Base-by-base conservation (phyloP, 2,113 vertebrate species). In the Onychostruthus taczanowskii region DNA sequence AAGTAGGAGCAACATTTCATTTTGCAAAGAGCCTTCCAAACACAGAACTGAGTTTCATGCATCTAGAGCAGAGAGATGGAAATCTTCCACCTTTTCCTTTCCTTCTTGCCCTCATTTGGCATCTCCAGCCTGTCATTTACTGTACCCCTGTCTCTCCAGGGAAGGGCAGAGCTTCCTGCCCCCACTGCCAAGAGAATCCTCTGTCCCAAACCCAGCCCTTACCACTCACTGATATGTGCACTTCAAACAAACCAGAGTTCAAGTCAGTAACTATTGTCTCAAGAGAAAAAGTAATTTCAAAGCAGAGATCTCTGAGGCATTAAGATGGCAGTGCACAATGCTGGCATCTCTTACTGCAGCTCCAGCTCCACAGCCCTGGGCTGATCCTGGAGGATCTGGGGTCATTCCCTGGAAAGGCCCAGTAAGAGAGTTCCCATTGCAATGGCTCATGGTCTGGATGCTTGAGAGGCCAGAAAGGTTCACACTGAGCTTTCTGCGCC, bases 301-400 rank as follows among this genome's bases (percentile, higher is more conserved):
- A 96, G 95, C 85, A 89, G 33, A 53, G 47, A 50, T 55, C 76
- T 91, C 91, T 63, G 58, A 31, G 56, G 64, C 64, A 5, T 90
- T 58, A 24, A 4, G 35, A 80, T 87, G 88, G 91, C 10, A 47
- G 78, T 33, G 69, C 91, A 63, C 90, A 55, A 62, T 31, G 94
- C 90, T 61, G 90, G 73, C 92, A 81, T 94, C 96, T 97, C 95
- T 95, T 94, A 95, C 92, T 82, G 87, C 91, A 83, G 31, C 81
- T 37, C 30, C 4, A 62, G 87, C 75, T 73, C 2, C 16, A 33
- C 21, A 81, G 81, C 78, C 72, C 30, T 6, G 23, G 58, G 22
- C 80, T 46, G 84, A n/a, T n/a, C n/a, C n/a, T n/a, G n/a, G n/a
- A 49, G 84, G 88, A 7, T 13, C 61, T 14, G 21, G 76, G 83